Conservation (phyloP, 2,113 vertebrate species). For the Rafetus swinhoei region DNA sequence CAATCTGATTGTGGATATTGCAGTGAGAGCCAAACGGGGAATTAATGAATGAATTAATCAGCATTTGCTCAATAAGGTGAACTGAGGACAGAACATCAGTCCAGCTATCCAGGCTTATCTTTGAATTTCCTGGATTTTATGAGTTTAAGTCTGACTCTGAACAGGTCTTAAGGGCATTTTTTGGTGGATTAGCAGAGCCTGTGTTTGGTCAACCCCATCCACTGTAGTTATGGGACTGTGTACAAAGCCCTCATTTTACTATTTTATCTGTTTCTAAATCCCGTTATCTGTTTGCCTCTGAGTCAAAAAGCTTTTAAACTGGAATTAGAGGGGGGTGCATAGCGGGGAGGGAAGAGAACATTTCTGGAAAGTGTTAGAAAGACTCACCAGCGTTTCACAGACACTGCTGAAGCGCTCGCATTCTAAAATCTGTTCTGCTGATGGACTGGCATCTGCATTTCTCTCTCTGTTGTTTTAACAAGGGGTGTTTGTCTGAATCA, state of each 20-base stretch:
- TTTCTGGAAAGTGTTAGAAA: slow-evolving; percentile 63
- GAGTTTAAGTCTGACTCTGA: slow-evolving; percentile 73
- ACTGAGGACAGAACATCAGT: slow-evolving; percentile 73
- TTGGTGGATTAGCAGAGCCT: slow-evolving; percentile 70
- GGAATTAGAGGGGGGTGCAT: slow-evolving; percentile 58
- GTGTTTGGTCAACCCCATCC: slow-evolving; percentile 64
- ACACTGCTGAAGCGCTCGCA: slow-evolving; percentile 58
- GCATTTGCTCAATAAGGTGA: slow-evolving; percentile 72
- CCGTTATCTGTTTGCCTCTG: slow-evolving; percentile 59
- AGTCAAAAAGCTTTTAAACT: slow-evolving; percentile 69
- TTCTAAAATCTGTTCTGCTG: slow-evolving; percentile 59
- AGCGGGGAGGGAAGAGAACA: slow-evolving; percentile 38
- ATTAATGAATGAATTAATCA: slow-evolving; percentile 74
- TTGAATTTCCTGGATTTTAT: slow-evolving; percentile 74
- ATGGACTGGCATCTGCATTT: slow-evolving; percentile 60
- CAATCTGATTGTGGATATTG: slow-evolving; percentile 72
- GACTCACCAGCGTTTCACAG: slow-evolving; percentile 52
- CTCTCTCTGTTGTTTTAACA: slow-evolving; percentile 47
- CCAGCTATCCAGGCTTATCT: slow-evolving; percentile 72
- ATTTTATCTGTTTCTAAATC: slow-evolving; percentile 70
- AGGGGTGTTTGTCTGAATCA: slow-evolving; percentile 50
- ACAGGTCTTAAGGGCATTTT: slow-evolving; percentile 72
- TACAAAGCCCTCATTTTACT: slow-evolving; percentile 66
- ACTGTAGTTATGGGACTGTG: slow-evolving; percentile 65
- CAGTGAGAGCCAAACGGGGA: slow-evolving; percentile 46